A percentile compares a stretch with the other conserved stretches of the same genome.
phyloP scores from a whole-genome alignment of 2,113 vertebrate genomes.

The Myodes glareolus region DNA sequence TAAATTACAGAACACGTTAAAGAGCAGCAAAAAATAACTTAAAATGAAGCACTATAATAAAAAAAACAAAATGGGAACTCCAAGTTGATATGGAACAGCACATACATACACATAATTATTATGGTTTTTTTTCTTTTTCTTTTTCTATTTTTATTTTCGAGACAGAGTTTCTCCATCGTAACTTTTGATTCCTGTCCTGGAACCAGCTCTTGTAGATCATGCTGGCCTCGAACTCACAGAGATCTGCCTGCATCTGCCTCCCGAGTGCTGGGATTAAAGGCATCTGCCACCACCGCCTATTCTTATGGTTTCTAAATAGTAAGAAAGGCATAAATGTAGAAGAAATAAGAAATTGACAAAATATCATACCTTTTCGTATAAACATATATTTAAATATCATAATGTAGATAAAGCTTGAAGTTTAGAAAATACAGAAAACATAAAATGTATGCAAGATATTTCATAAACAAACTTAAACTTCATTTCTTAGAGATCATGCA shows the following conservation, averaged over 20 bases:
- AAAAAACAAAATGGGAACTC: background rate
- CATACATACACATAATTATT: background rate
- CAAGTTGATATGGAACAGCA: background rate
- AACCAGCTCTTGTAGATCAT: too few relatives aligned
- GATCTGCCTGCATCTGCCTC: too few relatives aligned
- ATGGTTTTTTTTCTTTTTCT: too few relatives aligned
- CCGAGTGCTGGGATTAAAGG: too few relatives aligned
- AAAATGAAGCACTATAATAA: background rate
- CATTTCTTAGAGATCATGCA: accelerated
- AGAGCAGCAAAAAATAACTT: background rate
- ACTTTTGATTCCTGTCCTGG: too few relatives aligned
- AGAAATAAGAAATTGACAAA: background rate
- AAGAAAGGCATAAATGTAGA: background rate
- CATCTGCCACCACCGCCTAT: too few relatives aligned
- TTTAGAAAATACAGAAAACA: background rate
- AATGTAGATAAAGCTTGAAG: background rate
- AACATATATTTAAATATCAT: background rate
- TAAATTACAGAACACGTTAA: background rate
- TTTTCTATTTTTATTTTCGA: too few relatives aligned
- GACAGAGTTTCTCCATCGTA: too few relatives aligned
- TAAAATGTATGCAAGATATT: background rate
- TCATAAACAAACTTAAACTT: background rate
- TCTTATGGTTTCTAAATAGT: background rate
- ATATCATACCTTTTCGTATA: background rate
- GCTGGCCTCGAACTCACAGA: too few relatives aligned